These are phyloP conservation scores for Amphiprion ocellaris DNA, from an alignment of 2,113 vertebrate species.

Conservation along the genomic window DNA sequence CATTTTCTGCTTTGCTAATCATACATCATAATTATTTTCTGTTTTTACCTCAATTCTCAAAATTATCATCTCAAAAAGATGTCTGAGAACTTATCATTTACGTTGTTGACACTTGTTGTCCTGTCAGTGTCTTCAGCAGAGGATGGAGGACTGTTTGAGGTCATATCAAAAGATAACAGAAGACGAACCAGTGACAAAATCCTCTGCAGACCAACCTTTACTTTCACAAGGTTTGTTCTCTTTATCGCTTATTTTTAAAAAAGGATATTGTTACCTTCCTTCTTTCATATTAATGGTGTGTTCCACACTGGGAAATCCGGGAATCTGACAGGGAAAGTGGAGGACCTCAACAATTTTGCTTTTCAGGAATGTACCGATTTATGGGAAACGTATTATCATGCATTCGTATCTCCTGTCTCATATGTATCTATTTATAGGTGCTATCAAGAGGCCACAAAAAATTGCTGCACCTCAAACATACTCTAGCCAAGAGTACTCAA, in stretches of 20 bases:
- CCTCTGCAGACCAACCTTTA: conserved; percentile 23
- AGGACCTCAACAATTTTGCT: background rate
- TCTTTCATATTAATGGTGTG: background rate
- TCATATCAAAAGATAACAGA: conserved; percentile 44
- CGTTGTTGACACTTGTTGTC: too few species aligned
- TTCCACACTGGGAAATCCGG: background rate
- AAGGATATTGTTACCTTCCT: background rate
- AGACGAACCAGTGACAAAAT: conserved; percentile 17
- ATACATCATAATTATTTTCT: background rate
- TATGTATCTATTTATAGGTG: conserved; percentile 32
- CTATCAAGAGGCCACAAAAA: conserved; percentile 13
- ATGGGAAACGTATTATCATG: background rate
- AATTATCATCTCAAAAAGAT: background rate
- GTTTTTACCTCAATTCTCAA: too few species aligned
- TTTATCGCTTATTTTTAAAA: background rate
- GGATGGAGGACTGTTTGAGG: conserved; percentile 56
- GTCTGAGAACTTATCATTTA: too few species aligned
- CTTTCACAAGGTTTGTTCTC: conserved; percentile 50
- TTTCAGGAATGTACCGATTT: background rate
- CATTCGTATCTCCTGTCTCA: background rate
- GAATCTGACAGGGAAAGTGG: too few species aligned
- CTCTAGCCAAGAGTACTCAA: conserved; percentile 32
- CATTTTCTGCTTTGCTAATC: background rate
- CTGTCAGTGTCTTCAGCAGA: conserved; percentile 43
- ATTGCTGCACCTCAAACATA: conserved; percentile 7